Percentiles rank a stretch among this genome's conserved stretches.
These are phyloP conservation scores for Spilarctia lutea DNA, from an alignment of 2,888 invertebrate genomes.

Conservation along the genomic window DNA sequence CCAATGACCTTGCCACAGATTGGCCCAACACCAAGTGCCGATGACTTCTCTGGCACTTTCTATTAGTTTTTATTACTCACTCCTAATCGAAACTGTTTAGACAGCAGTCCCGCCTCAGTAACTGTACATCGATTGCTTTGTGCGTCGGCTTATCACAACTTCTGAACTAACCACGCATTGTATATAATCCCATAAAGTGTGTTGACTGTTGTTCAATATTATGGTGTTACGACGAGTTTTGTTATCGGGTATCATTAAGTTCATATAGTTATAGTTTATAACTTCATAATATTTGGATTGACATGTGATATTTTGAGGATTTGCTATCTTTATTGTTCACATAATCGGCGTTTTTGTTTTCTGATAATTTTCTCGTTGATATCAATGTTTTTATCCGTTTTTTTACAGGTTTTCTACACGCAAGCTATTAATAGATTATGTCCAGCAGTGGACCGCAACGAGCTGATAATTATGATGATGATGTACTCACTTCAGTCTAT, in stretches of 20 bases:
- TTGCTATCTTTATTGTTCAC: conserved; percentile 28
- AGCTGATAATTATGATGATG: no score
- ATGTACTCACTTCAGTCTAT: no score
- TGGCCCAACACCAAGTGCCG: conserved; percentile 81
- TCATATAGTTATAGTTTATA: conserved; percentile 60
- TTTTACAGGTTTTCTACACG: background rate
- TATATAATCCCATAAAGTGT: conserved; percentile 16
- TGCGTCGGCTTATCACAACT: conserved; percentile 24
- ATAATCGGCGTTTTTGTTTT: background rate
- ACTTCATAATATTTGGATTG: conserved; percentile 49
- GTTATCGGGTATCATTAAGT: conserved; percentile 58
- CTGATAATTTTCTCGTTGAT: background rate
- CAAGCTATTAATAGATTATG: no score
- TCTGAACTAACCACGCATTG: conserved; percentile 37
- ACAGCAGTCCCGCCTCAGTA: conserved; percentile 26
- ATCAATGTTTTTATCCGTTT: background rate
- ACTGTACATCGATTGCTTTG: conserved; percentile 57
- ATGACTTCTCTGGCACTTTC: conserved; percentile 82
- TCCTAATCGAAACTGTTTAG: conserved; percentile 41
- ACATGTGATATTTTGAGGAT: conserved; percentile 36
- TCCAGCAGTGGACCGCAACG: no score
- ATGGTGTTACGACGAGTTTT: conserved; percentile 54
- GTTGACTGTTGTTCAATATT: conserved; percentile 21
- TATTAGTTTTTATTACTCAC: conserved; percentile 72
- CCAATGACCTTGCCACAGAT: conserved; percentile 81